Evolutionary conservation across 1,140 invertebrate genomes (phyloP).

Genomic region (Fopius arisanus): DNA sequence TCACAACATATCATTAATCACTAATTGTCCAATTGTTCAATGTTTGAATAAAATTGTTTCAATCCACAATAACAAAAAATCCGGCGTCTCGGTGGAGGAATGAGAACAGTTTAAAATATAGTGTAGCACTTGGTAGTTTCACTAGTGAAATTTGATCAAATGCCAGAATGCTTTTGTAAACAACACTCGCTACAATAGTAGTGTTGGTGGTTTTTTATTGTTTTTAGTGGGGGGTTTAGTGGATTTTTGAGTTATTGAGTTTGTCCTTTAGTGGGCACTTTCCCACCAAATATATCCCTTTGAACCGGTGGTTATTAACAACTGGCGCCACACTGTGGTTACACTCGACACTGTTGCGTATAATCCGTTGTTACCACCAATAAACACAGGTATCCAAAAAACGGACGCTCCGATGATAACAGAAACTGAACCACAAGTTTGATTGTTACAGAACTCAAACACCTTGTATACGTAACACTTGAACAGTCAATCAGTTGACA

Average conservation of each 20-base stretch:
- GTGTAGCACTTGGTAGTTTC: background rate
- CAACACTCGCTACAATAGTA: background rate
- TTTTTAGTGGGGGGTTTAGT: background rate
- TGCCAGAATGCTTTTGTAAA: background rate
- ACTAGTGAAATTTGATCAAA: background rate
- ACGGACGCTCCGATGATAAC: background rate
- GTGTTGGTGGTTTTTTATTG: background rate
- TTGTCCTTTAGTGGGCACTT: background rate
- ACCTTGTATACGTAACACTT: background rate
- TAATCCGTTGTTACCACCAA: background rate
- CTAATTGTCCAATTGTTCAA: no score
- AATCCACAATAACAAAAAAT: background rate
- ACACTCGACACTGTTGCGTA: background rate
- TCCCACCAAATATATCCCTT: background rate
- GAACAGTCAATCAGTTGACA: background rate
- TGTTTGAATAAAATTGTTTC: background rate
- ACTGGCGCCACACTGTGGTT: constrained; percentile 38
- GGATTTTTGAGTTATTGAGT: background rate
- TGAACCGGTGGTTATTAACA: background rate
- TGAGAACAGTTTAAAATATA: background rate
- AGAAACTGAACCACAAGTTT: background rate
- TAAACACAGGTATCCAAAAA: background rate
- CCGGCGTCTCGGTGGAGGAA: background rate
- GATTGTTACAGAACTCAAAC: background rate
- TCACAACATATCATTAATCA: no score